These are phyloP conservation scores for Centrocercus urophasianus DNA, from an alignment of 2,113 vertebrate species.

Conservation along the genomic window DNA sequence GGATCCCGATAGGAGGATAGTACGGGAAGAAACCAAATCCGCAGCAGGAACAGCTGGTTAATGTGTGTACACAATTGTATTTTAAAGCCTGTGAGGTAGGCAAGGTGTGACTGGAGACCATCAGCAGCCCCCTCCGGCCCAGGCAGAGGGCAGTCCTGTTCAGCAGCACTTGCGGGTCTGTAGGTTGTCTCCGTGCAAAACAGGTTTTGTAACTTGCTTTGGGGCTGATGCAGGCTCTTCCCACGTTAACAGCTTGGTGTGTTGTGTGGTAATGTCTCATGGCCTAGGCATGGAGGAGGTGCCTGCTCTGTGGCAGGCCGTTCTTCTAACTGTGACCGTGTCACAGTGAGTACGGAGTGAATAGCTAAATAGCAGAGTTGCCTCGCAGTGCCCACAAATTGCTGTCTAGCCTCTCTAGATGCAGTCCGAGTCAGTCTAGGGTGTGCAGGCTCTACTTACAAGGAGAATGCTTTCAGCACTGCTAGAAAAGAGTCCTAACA, in stretches of 20 bases:
- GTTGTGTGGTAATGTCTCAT: neutral
- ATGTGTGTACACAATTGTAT: neutral
- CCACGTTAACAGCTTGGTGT: neutral
- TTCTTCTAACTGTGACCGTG: neutral
- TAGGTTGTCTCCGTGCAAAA: neutral
- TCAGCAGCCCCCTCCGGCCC: neutral
- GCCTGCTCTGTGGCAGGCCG: neutral
- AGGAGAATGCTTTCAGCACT: neutral
- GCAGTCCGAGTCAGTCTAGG: neutral
- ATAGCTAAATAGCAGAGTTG: neutral
- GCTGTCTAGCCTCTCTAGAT: neutral
- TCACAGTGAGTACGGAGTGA: neutral
- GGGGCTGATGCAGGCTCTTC: neutral
- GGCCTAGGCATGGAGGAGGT: neutral
- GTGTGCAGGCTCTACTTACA: rapidly evolving
- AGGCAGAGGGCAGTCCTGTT: neutral
- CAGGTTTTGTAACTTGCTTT: conserved; percentile 19
- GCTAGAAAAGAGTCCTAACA: neutral
- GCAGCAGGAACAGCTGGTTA: neutral
- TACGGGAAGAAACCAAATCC: neutral
- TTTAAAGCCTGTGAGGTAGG: neutral
- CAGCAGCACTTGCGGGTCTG: neutral
- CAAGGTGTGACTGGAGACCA: neutral
- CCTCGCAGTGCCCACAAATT: rapidly evolving
- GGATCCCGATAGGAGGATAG: neutral